Base-by-base conservation (phyloP, 2,888 invertebrate species). In the Stenodera caucasica region DNA sequence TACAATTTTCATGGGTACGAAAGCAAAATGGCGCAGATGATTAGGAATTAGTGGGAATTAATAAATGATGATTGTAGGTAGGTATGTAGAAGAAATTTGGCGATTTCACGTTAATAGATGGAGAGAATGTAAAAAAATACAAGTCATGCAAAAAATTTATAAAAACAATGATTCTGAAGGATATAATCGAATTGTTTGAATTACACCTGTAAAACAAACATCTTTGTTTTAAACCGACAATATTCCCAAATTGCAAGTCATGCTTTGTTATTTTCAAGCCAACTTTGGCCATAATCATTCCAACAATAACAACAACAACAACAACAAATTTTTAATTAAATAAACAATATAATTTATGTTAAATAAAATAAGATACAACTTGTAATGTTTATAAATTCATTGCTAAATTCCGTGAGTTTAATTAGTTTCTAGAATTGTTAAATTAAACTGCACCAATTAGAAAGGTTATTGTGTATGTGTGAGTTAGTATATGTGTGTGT, bases 381-480 rank as follows among this genome's bases (percentile, higher is more conserved):
- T 2, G 37, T 8, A 9, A 18, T 40, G 37, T 40, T 45, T 21
- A 45, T 45, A 45, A 45, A 45, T 45, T 45, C 45, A 45, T 45
- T 45, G 11, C 21, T 45, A 12, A 11, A 45, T 45, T 21, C 45
- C 15, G 45, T 45, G 21, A 45, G 45, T 45, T 45, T 45, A 45
- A 45, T 45, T 45, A 45, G 45, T 45, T 45, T 45, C 45, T 45
- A 21, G 45, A 45, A 45, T 21, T 45, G 45, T 45, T 21, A 21
- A 45, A 45, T 45, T 45, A 45, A 45, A 45, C 45, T 45, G 18
- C 45, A 45, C 45, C 21, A 45, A 45, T 45, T 45, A 21, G 45
- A 45, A 45, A 45, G 8, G 21, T 6, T 32, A 11, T 8, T 26
- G 9, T 29, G 2, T 40, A 6, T 40, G 15, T 40, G 8, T 40